These are phyloP conservation scores for Glandiceps talaboti DNA, from an alignment of 53 echinoderm and acorn worm genomes.

Conservation along the genomic window DNA sequence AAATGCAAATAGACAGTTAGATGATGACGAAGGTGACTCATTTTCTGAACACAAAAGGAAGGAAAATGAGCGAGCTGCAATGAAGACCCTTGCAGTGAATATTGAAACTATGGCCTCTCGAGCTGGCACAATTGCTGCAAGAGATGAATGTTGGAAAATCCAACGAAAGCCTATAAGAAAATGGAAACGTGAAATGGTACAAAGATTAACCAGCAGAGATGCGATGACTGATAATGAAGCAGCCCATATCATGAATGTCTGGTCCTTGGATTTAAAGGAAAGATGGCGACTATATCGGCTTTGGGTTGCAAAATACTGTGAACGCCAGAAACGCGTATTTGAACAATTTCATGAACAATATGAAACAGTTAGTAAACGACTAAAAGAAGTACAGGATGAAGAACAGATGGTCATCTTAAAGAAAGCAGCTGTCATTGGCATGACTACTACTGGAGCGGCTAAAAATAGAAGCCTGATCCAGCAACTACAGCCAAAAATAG, in stretches of 20 bases:
- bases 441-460: conserved; percentile 77
- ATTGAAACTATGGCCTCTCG: conserved; percentile 1
- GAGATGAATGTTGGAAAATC: not conserved
- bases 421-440: conserved; percentile 42
- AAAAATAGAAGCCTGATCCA: conserved; percentile 42
- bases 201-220: conserved; percentile 2
- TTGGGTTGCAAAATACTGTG: conserved; percentile 35
- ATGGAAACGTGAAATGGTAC: not conserved
- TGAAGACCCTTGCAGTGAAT: conserved; percentile 8
- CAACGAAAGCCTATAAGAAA: not conserved
- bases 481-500: conserved; percentile 34
- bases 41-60: no score
- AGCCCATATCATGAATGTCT: conserved; percentile 16
- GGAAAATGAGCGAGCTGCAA: conserved; percentile 12
- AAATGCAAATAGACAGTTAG: not conserved
- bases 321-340: not conserved
- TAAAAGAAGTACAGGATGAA: conserved; percentile 33
- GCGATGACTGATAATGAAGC: conserved; percentile 23
- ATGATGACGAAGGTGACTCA: not conserved
- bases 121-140: not conserved
- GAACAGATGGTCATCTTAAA: conserved; percentile 20
- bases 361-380: not conserved
- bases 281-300: conserved; percentile 60
- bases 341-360: not conserved
- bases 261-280: conserved; percentile 17